Evolutionary conservation across 2,797 vertebrate species (phyloP), one percentile per base, ranked within the genome.

Genomic region (Holocentrus rufus): DNA sequence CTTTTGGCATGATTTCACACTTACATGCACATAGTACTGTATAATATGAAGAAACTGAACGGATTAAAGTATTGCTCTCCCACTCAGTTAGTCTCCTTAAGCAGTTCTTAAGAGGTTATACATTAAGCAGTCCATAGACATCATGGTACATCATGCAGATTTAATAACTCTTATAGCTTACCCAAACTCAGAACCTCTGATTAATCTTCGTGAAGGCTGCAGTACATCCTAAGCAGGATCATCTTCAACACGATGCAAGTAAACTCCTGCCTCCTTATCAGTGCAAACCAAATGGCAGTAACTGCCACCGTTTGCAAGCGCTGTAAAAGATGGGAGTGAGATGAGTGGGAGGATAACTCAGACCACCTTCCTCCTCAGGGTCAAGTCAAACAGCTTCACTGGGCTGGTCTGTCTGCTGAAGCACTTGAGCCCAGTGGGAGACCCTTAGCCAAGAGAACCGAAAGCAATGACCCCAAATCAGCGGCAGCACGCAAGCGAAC

Each of bases 141-240:
- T 13, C 39, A 47, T 14, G n/a, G 52, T 55, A n/a, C 15, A 74
- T 42, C 8, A 25, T 73, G 44, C 15, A 71, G 4, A 60, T 20
- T 34, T 47, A 82, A 59, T 23, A 67, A 54, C 6, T 56, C 49
- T 60, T 2, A 67, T n/a, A 54, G 84, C 91, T 92, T 68, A 92
- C 90, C 89, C 57, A 70, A 76, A 62, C 49, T 72, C 62, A 73
- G 69, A 60, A 30, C 46, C 20, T 65, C 20, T 1, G 39, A 54
- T 18, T 0, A 39, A 65, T 77, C 63, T 78, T 62, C 60, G 66
- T 78, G 36, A 55, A 74, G 6, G 0, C 22, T 68, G 49, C 2
- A 39, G 61, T 34, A 25, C 30, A 53, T 69, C 75, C 34, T 10
- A 54, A 58, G 17, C 44, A 54, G 67, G 11, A 27, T 42, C 25